These are phyloP conservation scores for Artemisiospiza belli DNA, from an alignment of 2,113 vertebrate species.

Conservation along the genomic window DNA sequence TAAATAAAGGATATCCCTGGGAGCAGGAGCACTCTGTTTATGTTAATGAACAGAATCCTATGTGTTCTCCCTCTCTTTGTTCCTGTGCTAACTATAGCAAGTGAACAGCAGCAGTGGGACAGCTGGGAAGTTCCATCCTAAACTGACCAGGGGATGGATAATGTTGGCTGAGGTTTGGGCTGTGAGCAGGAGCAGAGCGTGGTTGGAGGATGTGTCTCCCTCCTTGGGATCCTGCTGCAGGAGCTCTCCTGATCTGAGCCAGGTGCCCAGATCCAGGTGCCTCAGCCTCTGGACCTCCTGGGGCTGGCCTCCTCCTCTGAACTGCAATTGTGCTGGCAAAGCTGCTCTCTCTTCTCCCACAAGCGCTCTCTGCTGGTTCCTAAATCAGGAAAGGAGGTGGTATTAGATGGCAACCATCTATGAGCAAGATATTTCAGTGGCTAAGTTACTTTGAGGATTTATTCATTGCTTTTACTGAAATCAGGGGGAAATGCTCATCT, in stretches of 20 bases:
- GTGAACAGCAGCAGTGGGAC: neutral
- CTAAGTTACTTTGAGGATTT: conserved; percentile 12
- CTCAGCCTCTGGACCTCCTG: neutral
- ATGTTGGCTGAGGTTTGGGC: neutral
- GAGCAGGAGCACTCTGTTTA: neutral
- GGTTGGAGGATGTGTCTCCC: neutral
- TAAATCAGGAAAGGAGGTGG: neutral
- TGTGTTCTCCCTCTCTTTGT: neutral
- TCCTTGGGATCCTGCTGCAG: neutral
- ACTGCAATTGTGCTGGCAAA: neutral
- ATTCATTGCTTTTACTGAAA: conserved; percentile 13
- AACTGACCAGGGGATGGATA: neutral
- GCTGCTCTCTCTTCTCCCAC: neutral
- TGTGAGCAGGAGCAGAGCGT: neutral
- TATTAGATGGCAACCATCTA: neutral
- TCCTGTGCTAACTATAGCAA: neutral
- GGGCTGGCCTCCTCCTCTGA: neutral
- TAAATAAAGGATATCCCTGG: neutral
- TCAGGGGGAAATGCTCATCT: neutral
- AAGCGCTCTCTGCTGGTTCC: neutral
- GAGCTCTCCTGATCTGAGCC: neutral
- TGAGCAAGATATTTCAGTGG: neutral
- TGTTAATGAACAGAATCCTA: neutral
- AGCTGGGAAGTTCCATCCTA: neutral
- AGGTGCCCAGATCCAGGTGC: accelerated